A percentile compares a stretch with the other conserved stretches of the same genome.
Evolutionary conservation across 2,113 vertebrate genomes (phyloP).

Genomic region (Platysteira castanea): DNA sequence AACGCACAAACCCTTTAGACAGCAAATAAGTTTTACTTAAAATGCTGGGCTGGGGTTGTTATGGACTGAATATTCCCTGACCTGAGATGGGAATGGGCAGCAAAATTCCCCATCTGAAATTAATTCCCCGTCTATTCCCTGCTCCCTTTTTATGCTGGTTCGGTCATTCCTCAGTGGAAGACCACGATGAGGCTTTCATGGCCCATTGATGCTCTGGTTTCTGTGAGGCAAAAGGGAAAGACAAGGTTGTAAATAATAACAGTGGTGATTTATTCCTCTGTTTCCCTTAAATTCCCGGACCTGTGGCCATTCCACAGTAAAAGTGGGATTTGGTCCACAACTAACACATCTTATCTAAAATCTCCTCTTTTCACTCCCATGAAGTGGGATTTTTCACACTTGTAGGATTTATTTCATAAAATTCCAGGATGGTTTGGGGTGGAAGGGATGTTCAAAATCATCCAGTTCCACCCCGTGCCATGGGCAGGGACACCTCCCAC

Average conservation of each 20-base stretch:
- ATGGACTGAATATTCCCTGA: background rate
- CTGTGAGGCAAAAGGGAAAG: background rate
- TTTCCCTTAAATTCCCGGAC: background rate
- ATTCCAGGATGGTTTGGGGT: background rate
- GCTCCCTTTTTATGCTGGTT: background rate
- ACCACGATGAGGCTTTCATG: background rate
- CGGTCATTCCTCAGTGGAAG: background rate
- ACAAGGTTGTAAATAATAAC: accelerated
- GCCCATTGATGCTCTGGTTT: background rate
- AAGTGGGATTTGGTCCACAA: background rate
- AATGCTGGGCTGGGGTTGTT: background rate
- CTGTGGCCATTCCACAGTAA: too few relatives aligned
- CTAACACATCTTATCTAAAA: accelerated
- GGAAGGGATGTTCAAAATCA: background rate
- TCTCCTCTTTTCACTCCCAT: background rate
- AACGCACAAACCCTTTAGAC: background rate
- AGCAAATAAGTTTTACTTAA: background rate
- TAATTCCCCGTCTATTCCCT: background rate
- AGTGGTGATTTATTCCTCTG: accelerated
- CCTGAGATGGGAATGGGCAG: accelerated
- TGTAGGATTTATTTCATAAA: background rate
- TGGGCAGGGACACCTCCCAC: background rate
- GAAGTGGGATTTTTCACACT: background rate
- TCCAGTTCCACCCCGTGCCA: accelerated
- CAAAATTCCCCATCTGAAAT: background rate